Base-by-base conservation (phyloP, 2,113 vertebrate species). In the Channa maculata region DNA sequence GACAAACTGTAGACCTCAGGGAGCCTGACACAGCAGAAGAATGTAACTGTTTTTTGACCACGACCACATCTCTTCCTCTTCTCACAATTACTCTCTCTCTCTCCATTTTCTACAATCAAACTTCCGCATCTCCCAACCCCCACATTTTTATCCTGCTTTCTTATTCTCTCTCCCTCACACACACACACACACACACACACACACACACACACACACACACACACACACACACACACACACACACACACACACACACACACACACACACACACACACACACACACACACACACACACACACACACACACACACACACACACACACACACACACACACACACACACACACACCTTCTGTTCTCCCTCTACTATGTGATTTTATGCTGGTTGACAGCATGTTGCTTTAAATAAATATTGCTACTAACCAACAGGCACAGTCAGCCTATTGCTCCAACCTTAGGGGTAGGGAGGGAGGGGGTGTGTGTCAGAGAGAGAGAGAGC, bases 391-490 rank as follows among this genome's bases (percentile, higher is more conserved):
- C 90, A 90, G 88, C 71, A 75, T 79, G 87, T 83, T 74, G 87
- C 90, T 88, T 90, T 88, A 92, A 90, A 92, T 90, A 92, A 90
- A 89, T 80, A 84, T 82, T 6, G 53, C 83, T 79, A 48, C 82
- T 50, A 78, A 82, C 85, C 79, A 82, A 71, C 41, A 72, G 61
- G 67, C 77, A 1, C 65, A 58, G 73, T 38, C 79, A n/a, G 66
- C 66, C 66, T 54, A 49, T 3, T 77, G 55, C 66, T 51, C 72
- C 24, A 24, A 24, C 24, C 24, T 24, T 24, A 24, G 24, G 24
- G 24, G 24, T 24, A 24, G 24, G 24, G 24, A 24, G 24, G 24
- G 24, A 24, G 24, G 24, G 24, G 24, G 24, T 24, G 24, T 24
- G 24, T 1, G 24, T 24, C 24, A 24, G 24, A 24, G 24, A 24